Evolutionary conservation across 2,888 invertebrate species (phyloP).

Genomic region (Willowsia nigromaculata): DNA sequence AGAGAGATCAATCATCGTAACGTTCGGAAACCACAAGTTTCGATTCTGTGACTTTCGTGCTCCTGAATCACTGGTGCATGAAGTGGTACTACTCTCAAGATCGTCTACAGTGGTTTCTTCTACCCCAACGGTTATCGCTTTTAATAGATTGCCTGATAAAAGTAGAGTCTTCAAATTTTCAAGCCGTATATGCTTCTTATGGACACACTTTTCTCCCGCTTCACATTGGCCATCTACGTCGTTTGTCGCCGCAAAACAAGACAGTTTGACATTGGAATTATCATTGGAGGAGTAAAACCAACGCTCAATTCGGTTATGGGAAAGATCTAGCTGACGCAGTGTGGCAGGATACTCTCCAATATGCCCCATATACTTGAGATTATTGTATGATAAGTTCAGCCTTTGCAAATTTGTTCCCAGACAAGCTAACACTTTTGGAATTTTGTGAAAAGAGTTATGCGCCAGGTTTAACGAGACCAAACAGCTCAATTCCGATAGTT

Average conservation of each 20-base stretch:
- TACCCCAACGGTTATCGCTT: conserved; percentile 84
- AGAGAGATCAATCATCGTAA: conserved; percentile 97
- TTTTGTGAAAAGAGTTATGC: conserved; percentile 92
- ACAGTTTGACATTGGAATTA: conserved; percentile 68
- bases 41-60: conserved; percentile 80
- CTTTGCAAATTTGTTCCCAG: conserved; percentile 91
- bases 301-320: conserved; percentile 93
- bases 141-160: conserved; percentile 91
- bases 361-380: conserved; percentile 86
- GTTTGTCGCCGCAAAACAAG: conserved; percentile 83
- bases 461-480: conserved; percentile 86
- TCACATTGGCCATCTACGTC: conserved; percentile 84
- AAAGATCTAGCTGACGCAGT: conserved; percentile 94
- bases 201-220: conserved; percentile 83
- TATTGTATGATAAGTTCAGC: conserved; percentile 95
- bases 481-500: conserved; percentile 66
- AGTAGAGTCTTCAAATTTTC: conserved; percentile 91
- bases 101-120: conserved; percentile 82
- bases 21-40: conserved; percentile 92
- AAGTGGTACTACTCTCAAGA: conserved; percentile 34
- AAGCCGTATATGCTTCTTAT: conserved; percentile 90
- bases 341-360: conserved; percentile 94
- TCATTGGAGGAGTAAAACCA: conserved; percentile 83
- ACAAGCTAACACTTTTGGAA: conserved; percentile 94
- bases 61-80: background rate